Conservation (phyloP, 2,113 vertebrate genomes). For the Rhinogobius similis region DNA sequence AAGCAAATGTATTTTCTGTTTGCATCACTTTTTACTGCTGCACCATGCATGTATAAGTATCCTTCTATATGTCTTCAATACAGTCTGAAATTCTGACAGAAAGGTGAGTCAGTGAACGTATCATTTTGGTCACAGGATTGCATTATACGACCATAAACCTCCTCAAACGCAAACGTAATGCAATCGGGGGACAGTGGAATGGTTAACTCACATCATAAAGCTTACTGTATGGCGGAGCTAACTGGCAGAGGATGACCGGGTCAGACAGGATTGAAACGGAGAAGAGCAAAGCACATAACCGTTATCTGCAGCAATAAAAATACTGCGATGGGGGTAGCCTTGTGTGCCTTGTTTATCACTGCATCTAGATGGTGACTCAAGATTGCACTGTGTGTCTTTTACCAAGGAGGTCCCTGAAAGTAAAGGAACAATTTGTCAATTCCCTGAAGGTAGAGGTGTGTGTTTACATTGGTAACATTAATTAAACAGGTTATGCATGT, state of each 20-base stretch:
- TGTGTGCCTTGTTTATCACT: constrained; percentile 67
- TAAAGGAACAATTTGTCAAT: constrained; percentile 56
- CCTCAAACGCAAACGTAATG: constrained; percentile 24
- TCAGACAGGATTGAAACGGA: constrained; percentile 62
- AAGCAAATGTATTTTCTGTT: no score
- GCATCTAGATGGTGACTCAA: constrained; percentile 64
- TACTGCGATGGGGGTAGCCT: constrained; percentile 45
- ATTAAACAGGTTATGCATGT: constrained; percentile 3
- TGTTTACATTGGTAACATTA: constrained; percentile 21
- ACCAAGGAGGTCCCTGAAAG: constrained; percentile 35
- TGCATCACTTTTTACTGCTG: neutral
- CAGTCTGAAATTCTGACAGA: constrained; percentile 56
- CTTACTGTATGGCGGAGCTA: constrained; percentile 35
- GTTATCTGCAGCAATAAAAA: constrained; percentile 64
- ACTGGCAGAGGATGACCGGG: constrained; percentile 52
- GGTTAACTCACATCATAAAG: constrained; percentile 44
- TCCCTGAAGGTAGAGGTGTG: constrained; percentile 20
- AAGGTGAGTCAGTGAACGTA: constrained; percentile 37
- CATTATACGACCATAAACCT: constrained; percentile 35
- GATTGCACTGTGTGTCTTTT: constrained; percentile 68
- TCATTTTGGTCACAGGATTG: constrained; percentile 37
- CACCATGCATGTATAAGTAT: neutral
- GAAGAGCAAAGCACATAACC: constrained; percentile 51
- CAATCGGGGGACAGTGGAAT: constrained; percentile 21
- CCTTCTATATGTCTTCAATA: constrained; percentile 55